Conservation (phyloP, 2,888 invertebrate species). For the Argyresthia albistria region DNA sequence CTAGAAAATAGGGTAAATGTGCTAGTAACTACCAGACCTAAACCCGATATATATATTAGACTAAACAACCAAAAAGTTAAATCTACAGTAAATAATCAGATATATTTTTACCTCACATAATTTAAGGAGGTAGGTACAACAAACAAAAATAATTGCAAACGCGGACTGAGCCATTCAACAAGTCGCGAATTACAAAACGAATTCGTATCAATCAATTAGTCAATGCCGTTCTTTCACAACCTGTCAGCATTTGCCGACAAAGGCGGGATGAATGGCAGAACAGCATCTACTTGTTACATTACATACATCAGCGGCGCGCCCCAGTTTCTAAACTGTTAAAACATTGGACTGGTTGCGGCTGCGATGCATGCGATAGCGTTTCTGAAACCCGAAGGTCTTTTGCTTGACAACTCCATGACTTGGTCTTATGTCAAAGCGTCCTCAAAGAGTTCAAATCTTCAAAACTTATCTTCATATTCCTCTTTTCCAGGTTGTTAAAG, state of each 20-base stretch:
- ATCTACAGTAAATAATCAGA: neutral
- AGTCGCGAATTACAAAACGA: neutral
- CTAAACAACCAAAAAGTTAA: too few species aligned
- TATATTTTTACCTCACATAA: too few species aligned
- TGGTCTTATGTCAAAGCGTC: too few species aligned
- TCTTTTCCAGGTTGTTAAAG: too few species aligned
- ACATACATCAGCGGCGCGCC: neutral
- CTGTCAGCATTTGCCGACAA: neutral
- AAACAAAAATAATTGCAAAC: neutral
- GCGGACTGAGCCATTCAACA: neutral
- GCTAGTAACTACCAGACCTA: too few species aligned
- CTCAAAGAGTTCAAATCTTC: too few species aligned
- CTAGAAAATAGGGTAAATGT: too few species aligned
- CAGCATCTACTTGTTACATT: slow-evolving; percentile 1
- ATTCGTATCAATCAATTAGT: neutral
- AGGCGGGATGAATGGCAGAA: neutral
- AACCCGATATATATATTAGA: too few species aligned
- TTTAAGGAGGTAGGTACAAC: too few species aligned
- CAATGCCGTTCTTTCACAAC: neutral
- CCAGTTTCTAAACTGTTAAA: neutral
- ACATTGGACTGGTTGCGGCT: neutral
- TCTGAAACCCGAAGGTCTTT: too few species aligned
- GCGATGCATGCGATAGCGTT: neutral
- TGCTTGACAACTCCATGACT: too few species aligned
- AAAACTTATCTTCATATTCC: too few species aligned